Conservation (phyloP, 2,888 invertebrate species). For the Dioctria rufipes region DNA sequence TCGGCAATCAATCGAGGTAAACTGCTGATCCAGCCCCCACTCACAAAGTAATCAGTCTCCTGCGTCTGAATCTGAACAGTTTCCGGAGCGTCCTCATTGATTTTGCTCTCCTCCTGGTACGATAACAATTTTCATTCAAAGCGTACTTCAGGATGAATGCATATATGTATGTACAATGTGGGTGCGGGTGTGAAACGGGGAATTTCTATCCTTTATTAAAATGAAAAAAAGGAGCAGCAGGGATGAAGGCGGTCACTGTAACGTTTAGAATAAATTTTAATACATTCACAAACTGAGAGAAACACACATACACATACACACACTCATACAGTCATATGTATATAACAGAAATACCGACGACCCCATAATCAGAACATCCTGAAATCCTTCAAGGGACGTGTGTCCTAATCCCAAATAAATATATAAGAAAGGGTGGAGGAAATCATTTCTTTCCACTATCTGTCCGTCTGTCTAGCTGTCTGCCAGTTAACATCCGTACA, state of each 20-base stretch:
- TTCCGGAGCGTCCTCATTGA: not conserved
- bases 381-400: slow-evolving; percentile 14
- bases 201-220: too few species aligned
- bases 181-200: too few species aligned
- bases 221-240: too few species aligned
- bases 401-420: not conserved
- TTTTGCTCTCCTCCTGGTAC: not conserved
- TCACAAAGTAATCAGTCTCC: slow-evolving; percentile 25
- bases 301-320: too few species aligned
- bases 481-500: slow-evolving; percentile 13
- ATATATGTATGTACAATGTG: too few species aligned
- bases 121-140: not conserved
- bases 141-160: too few species aligned
- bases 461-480: slow-evolving; percentile 28
- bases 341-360: too few species aligned
- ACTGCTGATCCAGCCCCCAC: slow-evolving; percentile 12
- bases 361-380: not conserved
- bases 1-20: slow-evolving; percentile 33
- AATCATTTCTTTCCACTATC: slow-evolving; percentile 26
- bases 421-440: slow-evolving; percentile 3
- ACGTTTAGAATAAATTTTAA: too few species aligned
- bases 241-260: too few species aligned
- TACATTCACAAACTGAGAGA: too few species aligned
- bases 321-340: too few species aligned
- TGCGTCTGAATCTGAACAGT: not conserved